phyloP scores from a whole-genome alignment of 2,888 invertebrate species.

The Pheosia tremula region DNA sequence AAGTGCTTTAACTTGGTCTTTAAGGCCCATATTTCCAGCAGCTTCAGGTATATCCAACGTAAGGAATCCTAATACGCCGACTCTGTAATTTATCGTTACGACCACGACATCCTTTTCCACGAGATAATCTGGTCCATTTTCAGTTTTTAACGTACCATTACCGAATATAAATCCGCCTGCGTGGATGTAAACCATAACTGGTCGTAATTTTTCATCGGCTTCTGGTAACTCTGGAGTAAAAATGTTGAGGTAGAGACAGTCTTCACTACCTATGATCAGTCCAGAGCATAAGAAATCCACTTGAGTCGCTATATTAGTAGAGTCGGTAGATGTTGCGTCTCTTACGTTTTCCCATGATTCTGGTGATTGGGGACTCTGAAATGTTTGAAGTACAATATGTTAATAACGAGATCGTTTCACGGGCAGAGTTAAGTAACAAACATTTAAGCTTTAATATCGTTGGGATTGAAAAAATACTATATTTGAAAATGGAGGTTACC shows the following conservation, averaged over 20 bases:
- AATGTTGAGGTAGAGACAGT: conserved; percentile 68
- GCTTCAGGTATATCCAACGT: conserved; percentile 59
- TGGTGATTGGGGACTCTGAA: conserved; percentile 63
- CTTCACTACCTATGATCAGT: conserved; percentile 54
- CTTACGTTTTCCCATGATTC: conserved; percentile 70
- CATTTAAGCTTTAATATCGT: too few relatives aligned
- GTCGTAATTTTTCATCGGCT: conserved; percentile 33
- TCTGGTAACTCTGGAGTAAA: conserved; percentile 55
- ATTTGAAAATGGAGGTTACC: background rate
- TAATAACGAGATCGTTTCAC: too few relatives aligned
- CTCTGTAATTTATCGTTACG: conserved; percentile 70
- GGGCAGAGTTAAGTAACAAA: too few relatives aligned
- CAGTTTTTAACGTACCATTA: conserved; percentile 51
- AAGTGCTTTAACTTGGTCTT: conserved; percentile 65
- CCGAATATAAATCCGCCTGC: conserved; percentile 67
- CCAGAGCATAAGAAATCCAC: conserved; percentile 31
- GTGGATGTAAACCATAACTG: conserved; percentile 67
- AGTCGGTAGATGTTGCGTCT: conserved; percentile 72
- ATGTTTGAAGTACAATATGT: conserved; percentile 16
- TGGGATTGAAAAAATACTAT: too few relatives aligned
- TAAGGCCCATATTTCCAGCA: conserved; percentile 67
- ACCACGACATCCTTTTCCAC: conserved; percentile 61
- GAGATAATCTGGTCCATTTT: conserved; percentile 63
- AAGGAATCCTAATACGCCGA: conserved; percentile 66
- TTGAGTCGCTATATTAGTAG: conserved; percentile 46